Base-by-base conservation (phyloP, 2,888 invertebrate species). In the Eupithecia centaureata region DNA sequence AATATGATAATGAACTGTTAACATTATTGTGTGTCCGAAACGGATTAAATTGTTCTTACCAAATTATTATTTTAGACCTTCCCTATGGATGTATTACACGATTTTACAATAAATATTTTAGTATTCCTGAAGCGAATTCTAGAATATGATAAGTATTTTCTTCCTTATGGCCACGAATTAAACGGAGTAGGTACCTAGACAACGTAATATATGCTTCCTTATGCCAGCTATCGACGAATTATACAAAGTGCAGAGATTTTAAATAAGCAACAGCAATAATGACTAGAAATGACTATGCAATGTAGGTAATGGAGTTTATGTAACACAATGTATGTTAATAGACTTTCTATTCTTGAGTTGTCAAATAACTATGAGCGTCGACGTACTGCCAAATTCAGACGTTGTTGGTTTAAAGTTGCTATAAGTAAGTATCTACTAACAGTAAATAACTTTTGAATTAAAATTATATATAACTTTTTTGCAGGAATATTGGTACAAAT, bases 271-370 rank as follows among this genome's bases (percentile, higher is more conserved):
- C 13, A 15, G 27, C 15, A 52, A 27, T 52, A 25, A 52, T 52
- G 52, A 13, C 13, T 52, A 52, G 25, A 52, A 13, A 52, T 27
- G 27, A 52, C 27, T 25, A 27, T 27, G 47, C 47, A 47, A 47
- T 47, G 47, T 25, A 3, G 25, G 51, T 15, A 52, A 52, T 62
- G 51, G 35, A 42, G 62, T n/a, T 67, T 66, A 70, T 61, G 63
- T 63, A 66, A 67, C 28, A 52, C 47, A 12, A 22, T 47, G 25
- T 5, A 57, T 65, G 68, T 64, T 68, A 69, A 47, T 22, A 47
- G 47, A 57, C 71, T 70, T 68, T 71, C 73, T 65, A 61, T 67
- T 66, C 47, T 54, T 47, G 54, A 67, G 65, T 73, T 72, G 71
- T 63, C 71, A 71, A 71, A 70, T 62, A 70, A 42, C 18, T 22